phyloP scores from a whole-genome alignment of 2,797 vertebrate species.

The Pogonophryne albipinna region DNA sequence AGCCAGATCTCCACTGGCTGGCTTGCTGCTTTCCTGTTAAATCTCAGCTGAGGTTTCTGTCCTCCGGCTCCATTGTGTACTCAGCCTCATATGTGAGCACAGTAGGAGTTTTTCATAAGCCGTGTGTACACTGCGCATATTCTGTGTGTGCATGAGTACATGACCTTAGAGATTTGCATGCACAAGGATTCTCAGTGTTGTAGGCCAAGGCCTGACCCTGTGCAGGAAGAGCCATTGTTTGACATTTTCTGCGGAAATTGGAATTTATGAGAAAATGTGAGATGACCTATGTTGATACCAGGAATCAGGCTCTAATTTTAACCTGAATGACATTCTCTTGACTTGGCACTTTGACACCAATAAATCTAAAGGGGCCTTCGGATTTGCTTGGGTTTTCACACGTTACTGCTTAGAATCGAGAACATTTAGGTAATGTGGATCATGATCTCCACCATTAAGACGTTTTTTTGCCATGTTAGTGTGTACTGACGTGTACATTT shows the following conservation, averaged over 20 bases:
- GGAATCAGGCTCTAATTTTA: constrained; percentile 66
- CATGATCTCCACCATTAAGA: neutral
- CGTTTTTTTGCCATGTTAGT: no score
- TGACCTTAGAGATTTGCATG: constrained; percentile 71
- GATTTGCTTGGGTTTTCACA: neutral
- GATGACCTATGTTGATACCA: constrained; percentile 68
- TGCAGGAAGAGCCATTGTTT: constrained; percentile 81
- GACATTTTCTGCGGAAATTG: constrained; percentile 77
- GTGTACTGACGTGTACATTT: no score
- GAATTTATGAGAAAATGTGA: constrained; percentile 68
- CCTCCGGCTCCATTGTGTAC: constrained; percentile 67
- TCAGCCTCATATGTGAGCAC: constrained; percentile 63
- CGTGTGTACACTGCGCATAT: constrained; percentile 23
- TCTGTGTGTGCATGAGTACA: constrained; percentile 27
- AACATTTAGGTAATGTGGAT: no score
- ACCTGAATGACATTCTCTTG: constrained; percentile 35
- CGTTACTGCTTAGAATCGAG: neutral
- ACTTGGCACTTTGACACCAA: constrained; percentile 35
- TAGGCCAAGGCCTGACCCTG: constrained; percentile 49
- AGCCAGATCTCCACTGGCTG: constrained; percentile 51
- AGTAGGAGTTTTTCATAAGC: constrained; percentile 59
- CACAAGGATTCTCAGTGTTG: constrained; percentile 40
- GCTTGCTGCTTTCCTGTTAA: constrained; percentile 72
- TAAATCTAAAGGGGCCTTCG: constrained; percentile 12
- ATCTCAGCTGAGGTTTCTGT: constrained; percentile 57